Base-by-base conservation (phyloP, 2,113 vertebrate genomes). In the Formicarius rufipectus region DNA sequence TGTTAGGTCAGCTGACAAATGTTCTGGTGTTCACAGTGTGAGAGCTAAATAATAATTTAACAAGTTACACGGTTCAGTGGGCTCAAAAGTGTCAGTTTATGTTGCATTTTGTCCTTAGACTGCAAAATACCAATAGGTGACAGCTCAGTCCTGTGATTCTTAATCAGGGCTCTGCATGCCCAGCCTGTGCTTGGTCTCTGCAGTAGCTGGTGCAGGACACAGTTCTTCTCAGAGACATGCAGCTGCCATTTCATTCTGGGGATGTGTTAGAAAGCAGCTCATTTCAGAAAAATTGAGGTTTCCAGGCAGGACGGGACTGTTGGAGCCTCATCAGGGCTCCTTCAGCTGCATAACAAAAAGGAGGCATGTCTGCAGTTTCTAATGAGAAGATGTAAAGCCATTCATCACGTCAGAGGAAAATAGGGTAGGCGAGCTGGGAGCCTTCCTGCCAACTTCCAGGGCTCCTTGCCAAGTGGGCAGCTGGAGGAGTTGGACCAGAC, bases 391-490 rank as follows among this genome's bases (percentile, higher is more conserved):
- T 90, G 93, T n/a, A n/a, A 74, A 93, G 80, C 92, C 64, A 78
- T 96, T 96, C 91, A 95, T 94, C 93, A 72, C 17, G 7, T 64
- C 8, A 10, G 71, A 79, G 77, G 20, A 89, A 83, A 95, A 95
- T 72, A 80, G 81, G 69, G 84, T 66, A 73, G 91, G 81, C 86
- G 19, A 84, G 91, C 77, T 95, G 95, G 90, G 88, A 74, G 85
- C 92, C 66, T 72, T 63, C 85, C 82, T 94, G 86, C 92, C 85
- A 75, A n/a, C 76, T 63, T 73, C 2, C 2, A 2, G 60, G 91
- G 91, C 93, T 80, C 58, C 78, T 16, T 68, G 96, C 91, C 94
- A 89, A 60, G 84, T 40, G 83, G 91, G 92, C 91, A 95, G 93
- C 92, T 94, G 96, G 93, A 85, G 91, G 30, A 79, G n/a, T 58